Conservation (phyloP, 2,888 invertebrate species). For the Andrena bicolor region DNA sequence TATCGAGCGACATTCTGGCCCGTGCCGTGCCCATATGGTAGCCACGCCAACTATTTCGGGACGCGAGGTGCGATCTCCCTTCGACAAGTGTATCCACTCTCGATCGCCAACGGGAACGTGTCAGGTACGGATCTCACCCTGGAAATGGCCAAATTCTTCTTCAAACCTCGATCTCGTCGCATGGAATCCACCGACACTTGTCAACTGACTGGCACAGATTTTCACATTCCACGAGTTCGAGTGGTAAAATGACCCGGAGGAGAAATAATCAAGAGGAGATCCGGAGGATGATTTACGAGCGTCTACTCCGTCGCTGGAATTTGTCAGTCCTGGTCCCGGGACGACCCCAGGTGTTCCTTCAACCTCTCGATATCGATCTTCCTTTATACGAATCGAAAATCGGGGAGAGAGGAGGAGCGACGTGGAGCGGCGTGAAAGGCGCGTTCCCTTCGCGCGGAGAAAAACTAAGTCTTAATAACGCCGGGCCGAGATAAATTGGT, state of each 20-base stretch:
- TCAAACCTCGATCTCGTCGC: not conserved
- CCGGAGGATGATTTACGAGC: conserved; percentile 71
- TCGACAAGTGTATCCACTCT: conserved; percentile 22
- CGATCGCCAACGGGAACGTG: conserved; percentile 8
- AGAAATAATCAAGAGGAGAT: conserved; percentile 18
- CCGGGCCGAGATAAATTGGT: conserved; percentile 80
- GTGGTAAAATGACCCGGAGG: not conserved
- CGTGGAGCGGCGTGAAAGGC: conserved; percentile 35
- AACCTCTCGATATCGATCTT: conserved; percentile 72
- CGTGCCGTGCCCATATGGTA: conserved; percentile 72
- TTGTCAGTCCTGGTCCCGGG: conserved; percentile 63
- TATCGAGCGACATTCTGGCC: conserved; percentile 73
- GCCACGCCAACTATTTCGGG: conserved; percentile 65
- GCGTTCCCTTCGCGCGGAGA: conserved; percentile 60
- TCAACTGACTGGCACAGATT: not conserved
- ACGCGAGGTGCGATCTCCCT: conserved; percentile 61
- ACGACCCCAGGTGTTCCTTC: conserved; percentile 57
- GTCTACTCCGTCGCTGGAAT: conserved; percentile 63
- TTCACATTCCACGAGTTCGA: not conserved
- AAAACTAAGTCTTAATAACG: conserved; percentile 79
- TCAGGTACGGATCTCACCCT: not conserved
- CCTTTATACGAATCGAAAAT: conserved; percentile 30
- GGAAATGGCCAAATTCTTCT: not conserved
- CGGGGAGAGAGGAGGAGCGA: conserved; percentile 3
- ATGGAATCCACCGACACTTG: too few species aligned